Percentiles rank a stretch among this genome's conserved stretches.
Conservation (phyloP, 2,888 invertebrate species). For the Xanthorhoe designata region DNA sequence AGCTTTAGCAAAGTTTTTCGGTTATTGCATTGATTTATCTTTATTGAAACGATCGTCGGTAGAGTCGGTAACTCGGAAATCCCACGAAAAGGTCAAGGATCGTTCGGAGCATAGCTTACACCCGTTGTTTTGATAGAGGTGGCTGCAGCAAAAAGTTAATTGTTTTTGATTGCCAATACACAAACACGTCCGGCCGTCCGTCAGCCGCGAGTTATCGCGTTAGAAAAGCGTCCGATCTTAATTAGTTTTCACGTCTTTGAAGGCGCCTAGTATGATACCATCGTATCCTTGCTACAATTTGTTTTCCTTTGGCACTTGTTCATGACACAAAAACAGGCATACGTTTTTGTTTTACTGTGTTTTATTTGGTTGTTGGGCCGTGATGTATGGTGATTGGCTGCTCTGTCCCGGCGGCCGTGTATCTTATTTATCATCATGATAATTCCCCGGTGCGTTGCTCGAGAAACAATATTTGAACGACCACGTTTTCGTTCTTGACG, state of each 20-base stretch:
- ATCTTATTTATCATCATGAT: slow-evolving; percentile 83
- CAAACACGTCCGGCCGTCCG: slow-evolving; percentile 76
- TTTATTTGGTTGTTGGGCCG: slow-evolving; percentile 77
- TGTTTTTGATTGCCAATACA: slow-evolving; percentile 83
- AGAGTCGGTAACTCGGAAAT: slow-evolving; percentile 44
- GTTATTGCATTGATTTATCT: slow-evolving; percentile 35
- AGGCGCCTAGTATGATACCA: slow-evolving; percentile 82
- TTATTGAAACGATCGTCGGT: slow-evolving; percentile 41
- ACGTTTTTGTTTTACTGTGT: slow-evolving; percentile 78
- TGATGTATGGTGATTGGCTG: slow-evolving; percentile 85
- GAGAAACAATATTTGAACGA: slow-evolving; percentile 78
- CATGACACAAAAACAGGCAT: slow-evolving; percentile 68
- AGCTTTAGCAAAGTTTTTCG: slow-evolving; percentile 28
- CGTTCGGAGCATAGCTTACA: slow-evolving; percentile 54
- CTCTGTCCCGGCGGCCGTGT: slow-evolving; percentile 76
- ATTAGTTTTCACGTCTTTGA: slow-evolving; percentile 85
- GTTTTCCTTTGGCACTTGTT: slow-evolving; percentile 80
- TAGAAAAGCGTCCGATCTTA: slow-evolving; percentile 84
- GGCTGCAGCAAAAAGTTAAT: slow-evolving; percentile 81
- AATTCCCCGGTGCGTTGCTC: slow-evolving; percentile 72
- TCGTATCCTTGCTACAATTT: slow-evolving; percentile 83
- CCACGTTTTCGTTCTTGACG: slow-evolving; percentile 63
- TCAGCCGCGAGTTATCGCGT: slow-evolving; percentile 79
- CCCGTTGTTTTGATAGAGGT: slow-evolving; percentile 70
- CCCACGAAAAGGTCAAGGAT: slow-evolving; percentile 56